phyloP scores from a whole-genome alignment of 2,113 vertebrate genomes.

The Triplophysa dalaica region DNA sequence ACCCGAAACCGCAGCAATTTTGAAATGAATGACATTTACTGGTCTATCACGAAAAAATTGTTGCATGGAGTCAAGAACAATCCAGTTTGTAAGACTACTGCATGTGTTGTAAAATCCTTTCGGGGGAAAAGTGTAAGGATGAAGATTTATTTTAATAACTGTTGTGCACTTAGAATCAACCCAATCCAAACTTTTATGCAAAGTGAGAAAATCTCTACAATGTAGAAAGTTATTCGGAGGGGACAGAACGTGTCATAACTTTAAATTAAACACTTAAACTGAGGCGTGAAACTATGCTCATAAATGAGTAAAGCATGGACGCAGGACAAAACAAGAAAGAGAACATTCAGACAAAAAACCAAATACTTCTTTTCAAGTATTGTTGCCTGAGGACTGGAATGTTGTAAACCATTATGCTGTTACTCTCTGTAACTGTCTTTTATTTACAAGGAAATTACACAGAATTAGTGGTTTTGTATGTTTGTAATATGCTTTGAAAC shows the following conservation, averaged over 20 bases:
- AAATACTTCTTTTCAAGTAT: background rate
- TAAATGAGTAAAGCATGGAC: background rate
- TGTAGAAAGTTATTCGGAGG: no score
- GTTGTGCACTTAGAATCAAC: background rate
- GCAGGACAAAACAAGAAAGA: background rate
- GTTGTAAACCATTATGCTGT: background rate
- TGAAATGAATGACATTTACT: constrained; percentile 12
- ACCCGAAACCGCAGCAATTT: constrained; percentile 24
- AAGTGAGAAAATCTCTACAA: background rate
- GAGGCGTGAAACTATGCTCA: no score
- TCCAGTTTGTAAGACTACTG: background rate
- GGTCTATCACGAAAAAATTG: background rate
- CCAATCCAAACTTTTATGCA: background rate
- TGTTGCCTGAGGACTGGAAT: background rate
- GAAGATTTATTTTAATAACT: no score
- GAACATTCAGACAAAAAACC: background rate
- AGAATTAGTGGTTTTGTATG: background rate
- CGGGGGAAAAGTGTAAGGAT: no score
- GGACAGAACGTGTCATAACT: no score
- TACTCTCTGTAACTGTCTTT: background rate
- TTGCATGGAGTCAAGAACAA: background rate
- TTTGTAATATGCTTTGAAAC: no score
- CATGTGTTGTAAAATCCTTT: no score
- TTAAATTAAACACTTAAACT: no score
- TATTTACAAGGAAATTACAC: background rate